Conservation (phyloP, 2,113 vertebrate species). For the Butorides virescens region DNA sequence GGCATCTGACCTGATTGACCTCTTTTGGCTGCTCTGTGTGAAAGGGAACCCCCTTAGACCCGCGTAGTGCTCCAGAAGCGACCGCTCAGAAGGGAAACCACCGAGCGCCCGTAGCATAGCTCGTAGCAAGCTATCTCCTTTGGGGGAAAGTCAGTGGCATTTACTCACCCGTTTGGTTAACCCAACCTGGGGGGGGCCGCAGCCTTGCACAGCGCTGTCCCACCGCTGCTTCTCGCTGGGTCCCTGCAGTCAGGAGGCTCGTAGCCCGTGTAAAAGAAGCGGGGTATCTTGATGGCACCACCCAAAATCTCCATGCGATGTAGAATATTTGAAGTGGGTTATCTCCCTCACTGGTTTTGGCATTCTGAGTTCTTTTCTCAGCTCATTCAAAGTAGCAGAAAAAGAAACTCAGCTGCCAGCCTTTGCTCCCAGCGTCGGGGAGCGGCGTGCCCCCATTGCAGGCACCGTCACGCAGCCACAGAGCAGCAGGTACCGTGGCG, state of each 20-base stretch:
- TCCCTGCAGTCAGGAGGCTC: not conserved
- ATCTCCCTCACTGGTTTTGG: not conserved
- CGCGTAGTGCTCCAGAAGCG: not conserved
- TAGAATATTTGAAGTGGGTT: not conserved
- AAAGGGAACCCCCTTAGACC: not conserved
- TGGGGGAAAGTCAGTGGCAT: not conserved
- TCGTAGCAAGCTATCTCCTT: not conserved
- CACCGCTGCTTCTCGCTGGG: not conserved
- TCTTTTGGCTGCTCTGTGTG: not conserved
- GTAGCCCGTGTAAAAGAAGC: not conserved
- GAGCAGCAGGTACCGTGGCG: not conserved
- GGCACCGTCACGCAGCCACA: rapidly evolving
- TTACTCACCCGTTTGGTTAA: not conserved
- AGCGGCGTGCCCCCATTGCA: rapidly evolving
- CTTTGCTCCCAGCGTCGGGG: not conserved
- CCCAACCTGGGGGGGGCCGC: not conserved
- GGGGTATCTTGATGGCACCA: not conserved
- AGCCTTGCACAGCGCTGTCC: not conserved
- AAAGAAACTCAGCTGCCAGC: not conserved
- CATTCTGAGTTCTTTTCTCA: not conserved
- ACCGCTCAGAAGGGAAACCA: not conserved
- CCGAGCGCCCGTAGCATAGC: not conserved
- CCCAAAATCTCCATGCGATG: not conserved
- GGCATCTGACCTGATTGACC: not conserved
- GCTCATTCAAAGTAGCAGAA: not conserved